A percentile compares a stretch with the other conserved stretches of the same genome.
phyloP scores from a whole-genome alignment of 2,888 invertebrate species.

The Agonopterix heracliana region DNA sequence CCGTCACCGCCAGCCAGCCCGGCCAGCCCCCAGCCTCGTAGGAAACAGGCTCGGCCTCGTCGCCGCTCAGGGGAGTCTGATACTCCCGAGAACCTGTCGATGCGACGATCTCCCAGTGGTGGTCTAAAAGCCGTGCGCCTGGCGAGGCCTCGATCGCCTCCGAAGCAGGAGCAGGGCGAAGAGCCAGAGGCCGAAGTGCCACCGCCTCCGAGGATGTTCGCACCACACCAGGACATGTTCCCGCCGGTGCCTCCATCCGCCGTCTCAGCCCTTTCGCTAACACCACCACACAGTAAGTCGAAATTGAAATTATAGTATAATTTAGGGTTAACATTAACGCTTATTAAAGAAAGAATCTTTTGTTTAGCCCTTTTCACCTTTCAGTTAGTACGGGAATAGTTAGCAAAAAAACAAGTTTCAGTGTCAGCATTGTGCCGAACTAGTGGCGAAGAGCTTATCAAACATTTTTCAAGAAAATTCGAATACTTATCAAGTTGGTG shows the following conservation, averaged over 20 bases:
- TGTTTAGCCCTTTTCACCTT: too few relatives aligned
- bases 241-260: conserved; percentile 81
- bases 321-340: too few relatives aligned
- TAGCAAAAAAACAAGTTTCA: too few relatives aligned
- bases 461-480: too few relatives aligned
- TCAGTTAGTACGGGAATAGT: too few relatives aligned
- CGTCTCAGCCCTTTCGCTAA: conserved; percentile 84
- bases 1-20: conserved; percentile 75
- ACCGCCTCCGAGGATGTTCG: conserved; percentile 74
- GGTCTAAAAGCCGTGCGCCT: conserved; percentile 61
- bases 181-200: conserved; percentile 68
- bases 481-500: too few relatives aligned
- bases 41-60: conserved; percentile 91
- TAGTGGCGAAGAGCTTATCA: too few relatives aligned
- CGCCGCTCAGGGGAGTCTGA: conserved; percentile 86
- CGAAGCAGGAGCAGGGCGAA: conserved; percentile 53
- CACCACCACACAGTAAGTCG: conserved; percentile 88
- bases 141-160: conserved; percentile 56
- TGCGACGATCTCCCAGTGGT: conserved; percentile 70
- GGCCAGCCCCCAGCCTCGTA: conserved; percentile 86
- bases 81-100: conserved; percentile 77
- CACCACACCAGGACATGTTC: conserved; percentile 80
- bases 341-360: too few relatives aligned
- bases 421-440: too few relatives aligned
- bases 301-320: too few relatives aligned